These are phyloP conservation scores for Actias luna DNA, from an alignment of 2,888 invertebrate genomes.

Conservation along the genomic window DNA sequence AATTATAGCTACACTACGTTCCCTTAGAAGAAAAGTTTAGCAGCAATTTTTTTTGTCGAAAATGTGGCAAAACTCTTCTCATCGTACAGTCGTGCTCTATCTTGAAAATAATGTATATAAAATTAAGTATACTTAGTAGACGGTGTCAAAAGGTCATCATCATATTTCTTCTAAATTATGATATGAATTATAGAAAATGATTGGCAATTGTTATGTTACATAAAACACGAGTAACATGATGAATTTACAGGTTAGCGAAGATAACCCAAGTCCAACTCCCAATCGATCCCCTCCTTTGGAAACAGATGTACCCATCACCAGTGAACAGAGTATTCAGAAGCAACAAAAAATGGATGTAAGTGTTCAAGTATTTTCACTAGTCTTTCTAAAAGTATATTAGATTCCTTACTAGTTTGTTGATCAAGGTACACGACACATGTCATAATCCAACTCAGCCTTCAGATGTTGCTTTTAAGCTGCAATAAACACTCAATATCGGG, in stretches of 20 bases:
- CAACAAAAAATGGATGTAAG: background rate
- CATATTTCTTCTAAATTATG: no score
- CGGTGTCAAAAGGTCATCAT: no score
- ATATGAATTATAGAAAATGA: background rate
- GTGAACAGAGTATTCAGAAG: background rate
- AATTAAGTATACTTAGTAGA: no score
- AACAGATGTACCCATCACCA: background rate
- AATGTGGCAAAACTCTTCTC: no score
- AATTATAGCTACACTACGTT: background rate
- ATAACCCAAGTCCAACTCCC: background rate
- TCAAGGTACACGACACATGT: no score
- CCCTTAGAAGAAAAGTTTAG: background rate
- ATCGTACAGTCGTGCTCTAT: no score
- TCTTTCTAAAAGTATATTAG: no score
- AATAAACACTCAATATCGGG: no score
- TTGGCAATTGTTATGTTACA: background rate
- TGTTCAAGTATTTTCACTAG: background rate
- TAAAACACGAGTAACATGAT: background rate
- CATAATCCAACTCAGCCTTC: no score
- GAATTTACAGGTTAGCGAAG: background rate
- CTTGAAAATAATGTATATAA: no score
- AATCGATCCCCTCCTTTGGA: conserved; percentile 1
- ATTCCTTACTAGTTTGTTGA: no score
- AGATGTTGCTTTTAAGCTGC: no score
- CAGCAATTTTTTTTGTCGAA: background rate